Conservation (phyloP, 2,113 vertebrate genomes). For the Vulpes lagopus region DNA sequence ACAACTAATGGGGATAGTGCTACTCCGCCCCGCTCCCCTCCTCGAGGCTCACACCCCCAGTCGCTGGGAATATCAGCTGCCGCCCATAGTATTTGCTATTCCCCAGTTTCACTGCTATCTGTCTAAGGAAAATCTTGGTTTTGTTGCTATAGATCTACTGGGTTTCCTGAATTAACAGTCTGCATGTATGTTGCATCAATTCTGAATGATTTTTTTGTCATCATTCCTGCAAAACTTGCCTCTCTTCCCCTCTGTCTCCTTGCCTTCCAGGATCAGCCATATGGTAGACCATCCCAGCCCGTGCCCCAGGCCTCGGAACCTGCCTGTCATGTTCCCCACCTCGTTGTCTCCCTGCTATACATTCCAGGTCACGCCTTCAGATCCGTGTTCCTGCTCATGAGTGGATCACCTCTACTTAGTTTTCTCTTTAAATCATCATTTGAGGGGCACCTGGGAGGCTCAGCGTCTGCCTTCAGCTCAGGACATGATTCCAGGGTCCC, state of each 20-base stretch:
- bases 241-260: neutral
- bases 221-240: neutral
- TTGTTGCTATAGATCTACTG: neutral
- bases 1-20: neutral
- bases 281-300: neutral
- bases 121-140: neutral
- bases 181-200: neutral
- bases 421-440: constrained; percentile 20
- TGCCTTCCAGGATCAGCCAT: neutral
- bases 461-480: too few species aligned
- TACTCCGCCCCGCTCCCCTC: neutral
- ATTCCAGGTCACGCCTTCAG: constrained; percentile 22
- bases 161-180: constrained; percentile 1
- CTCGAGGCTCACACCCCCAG: neutral
- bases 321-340: neutral
- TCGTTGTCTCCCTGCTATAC: neutral
- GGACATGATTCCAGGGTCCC: too few species aligned
- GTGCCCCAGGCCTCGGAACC: neutral
- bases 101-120: neutral
- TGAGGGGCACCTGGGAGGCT: neutral
- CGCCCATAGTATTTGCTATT: neutral
- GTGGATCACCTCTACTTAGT: neutral
- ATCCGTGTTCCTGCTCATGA: neutral
- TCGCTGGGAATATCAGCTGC: neutral
- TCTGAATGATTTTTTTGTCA: neutral